phyloP scores from a whole-genome alignment of 2,113 vertebrate genomes.

The Trematomus loennbergii region DNA sequence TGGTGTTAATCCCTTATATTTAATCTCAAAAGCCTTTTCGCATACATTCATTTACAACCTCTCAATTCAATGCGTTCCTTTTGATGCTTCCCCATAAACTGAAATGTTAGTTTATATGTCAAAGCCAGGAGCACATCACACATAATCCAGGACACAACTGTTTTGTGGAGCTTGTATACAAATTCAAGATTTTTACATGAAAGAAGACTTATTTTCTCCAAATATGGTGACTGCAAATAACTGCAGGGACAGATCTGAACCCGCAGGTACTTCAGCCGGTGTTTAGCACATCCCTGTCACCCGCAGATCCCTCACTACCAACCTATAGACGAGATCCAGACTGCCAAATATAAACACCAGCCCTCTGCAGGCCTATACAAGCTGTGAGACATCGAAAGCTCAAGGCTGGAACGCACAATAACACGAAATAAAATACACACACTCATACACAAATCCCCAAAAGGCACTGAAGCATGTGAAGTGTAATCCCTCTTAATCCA shows the following conservation, averaged over 20 bases:
- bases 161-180: neutral
- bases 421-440: slow-evolving; percentile 7
- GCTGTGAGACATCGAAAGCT: slow-evolving; percentile 2
- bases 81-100: too few relatives aligned
- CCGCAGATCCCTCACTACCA: slow-evolving; percentile 1
- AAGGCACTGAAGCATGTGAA: slow-evolving; percentile 56
- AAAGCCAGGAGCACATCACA: neutral
- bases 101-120: neutral
- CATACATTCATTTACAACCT: neutral
- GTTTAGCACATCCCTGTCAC: slow-evolving; percentile 8
- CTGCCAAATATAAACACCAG: slow-evolving; percentile 13
- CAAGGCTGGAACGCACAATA: slow-evolving; percentile 6
- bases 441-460: slow-evolving; percentile 24
- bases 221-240: neutral
- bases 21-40: neutral
- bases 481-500: slow-evolving; percentile 50
- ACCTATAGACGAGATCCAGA: slow-evolving; percentile 14
- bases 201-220: neutral
- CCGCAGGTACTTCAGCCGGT: neutral
- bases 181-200: neutral
- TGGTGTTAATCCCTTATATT: neutral
- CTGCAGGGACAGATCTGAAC: neutral
- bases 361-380: neutral
- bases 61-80: neutral
- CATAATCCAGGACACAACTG: neutral